These are phyloP conservation scores for Elaphurus davidianus DNA, from an alignment of 2,113 vertebrate genomes.

Conservation along the genomic window DNA sequence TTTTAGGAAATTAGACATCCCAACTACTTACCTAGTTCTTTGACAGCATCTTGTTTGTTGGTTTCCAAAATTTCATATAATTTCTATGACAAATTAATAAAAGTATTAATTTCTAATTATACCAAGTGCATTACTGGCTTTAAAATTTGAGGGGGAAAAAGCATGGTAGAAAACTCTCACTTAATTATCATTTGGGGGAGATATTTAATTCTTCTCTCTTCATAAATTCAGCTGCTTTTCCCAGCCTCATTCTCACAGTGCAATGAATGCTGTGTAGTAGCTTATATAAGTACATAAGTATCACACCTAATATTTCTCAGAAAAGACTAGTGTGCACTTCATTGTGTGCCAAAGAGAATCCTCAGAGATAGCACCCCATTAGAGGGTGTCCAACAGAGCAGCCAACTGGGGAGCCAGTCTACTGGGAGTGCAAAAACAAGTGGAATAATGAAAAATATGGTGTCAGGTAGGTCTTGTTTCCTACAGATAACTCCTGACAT, in stretches of 20 bases:
- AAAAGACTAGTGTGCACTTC: neutral
- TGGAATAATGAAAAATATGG: neutral
- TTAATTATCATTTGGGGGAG: neutral
- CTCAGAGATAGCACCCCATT: neutral
- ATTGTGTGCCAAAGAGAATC: neutral
- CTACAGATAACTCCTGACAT: neutral
- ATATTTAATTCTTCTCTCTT: neutral
- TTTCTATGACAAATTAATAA: conserved; percentile 61
- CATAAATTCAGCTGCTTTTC: neutral
- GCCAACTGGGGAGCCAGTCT: neutral
- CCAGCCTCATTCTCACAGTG: neutral
- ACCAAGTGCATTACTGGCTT: neutral
- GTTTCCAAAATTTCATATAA: conserved; percentile 71
- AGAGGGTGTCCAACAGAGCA: neutral
- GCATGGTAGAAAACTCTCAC: neutral
- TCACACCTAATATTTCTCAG: neutral
- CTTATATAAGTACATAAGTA: neutral
- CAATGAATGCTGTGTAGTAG: fast-evolving
- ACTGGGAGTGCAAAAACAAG: neutral
- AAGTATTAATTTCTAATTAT: neutral
- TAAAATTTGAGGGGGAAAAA: neutral
- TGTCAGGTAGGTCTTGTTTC: neutral
- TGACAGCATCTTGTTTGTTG: conserved; percentile 57
- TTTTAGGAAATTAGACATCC: neutral
- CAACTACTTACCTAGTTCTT: conserved; percentile 61